Evolutionary conservation across 92 coral and sea anemone species (phyloP).

Genomic region (Palythoa caribaeorum): DNA sequence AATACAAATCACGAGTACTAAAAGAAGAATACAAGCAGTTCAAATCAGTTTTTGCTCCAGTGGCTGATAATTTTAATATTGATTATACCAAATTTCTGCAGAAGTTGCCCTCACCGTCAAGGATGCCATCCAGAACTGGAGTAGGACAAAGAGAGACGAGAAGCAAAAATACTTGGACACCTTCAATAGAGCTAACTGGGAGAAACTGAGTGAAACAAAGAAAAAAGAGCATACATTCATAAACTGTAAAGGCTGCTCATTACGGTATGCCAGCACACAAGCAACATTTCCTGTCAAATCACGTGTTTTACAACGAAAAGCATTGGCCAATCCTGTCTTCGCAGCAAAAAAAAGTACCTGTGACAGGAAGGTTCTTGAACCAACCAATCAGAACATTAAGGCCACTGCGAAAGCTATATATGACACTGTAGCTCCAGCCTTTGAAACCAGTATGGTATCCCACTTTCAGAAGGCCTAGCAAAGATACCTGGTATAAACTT

Average conservation of each 20-base stretch:
- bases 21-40: constrained; percentile 49
- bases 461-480: constrained; percentile 42
- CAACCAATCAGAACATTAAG: constrained; percentile 40
- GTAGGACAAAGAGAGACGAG: constrained; percentile 31
- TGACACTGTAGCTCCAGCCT: constrained; percentile 21
- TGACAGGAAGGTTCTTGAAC: constrained; percentile 15
- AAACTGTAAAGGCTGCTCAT: constrained; percentile 59
- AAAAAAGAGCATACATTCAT: constrained; percentile 22
- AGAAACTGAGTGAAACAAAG: constrained; percentile 24
- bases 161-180: constrained; percentile 40
- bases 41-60: constrained; percentile 33
- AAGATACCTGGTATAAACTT: constrained; percentile 34
- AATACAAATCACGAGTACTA: constrained; percentile 52
- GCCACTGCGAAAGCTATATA: constrained; percentile 48
- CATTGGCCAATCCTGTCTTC: constrained; percentile 56
- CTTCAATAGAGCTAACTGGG: constrained; percentile 51
- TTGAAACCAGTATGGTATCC: constrained; percentile 13
- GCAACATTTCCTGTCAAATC: constrained; percentile 57
- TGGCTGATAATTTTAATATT: constrained; percentile 29
- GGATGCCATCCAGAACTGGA: constrained; percentile 45
- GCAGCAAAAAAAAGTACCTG: constrained; percentile 16
- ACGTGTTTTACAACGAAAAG: constrained; percentile 32
- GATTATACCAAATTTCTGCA: constrained; percentile 41
- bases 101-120: constrained; percentile 36
- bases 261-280: constrained; percentile 42